These are phyloP conservation scores for Choristoneura rosaceana DNA, from an alignment of 2,888 invertebrate genomes.

Conservation along the genomic window DNA sequence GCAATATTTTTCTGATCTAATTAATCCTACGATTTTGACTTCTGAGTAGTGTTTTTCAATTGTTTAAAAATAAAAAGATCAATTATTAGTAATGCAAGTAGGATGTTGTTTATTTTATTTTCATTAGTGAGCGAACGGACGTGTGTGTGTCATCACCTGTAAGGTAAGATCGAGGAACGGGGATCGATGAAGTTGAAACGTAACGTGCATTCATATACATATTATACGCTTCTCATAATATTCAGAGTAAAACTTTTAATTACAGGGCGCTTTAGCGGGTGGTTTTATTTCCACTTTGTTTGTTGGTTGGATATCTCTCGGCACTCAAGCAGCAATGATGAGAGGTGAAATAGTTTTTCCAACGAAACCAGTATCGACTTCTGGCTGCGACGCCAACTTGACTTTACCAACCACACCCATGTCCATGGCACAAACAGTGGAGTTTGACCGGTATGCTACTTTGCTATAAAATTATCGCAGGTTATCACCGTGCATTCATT, in stretches of 20 bases:
- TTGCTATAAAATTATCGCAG: constrained; percentile 9
- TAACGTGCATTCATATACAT: too few species aligned
- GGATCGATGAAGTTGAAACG: too few species aligned
- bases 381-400: constrained; percentile 77
- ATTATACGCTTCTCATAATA: too few species aligned
- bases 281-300: constrained; percentile 86
- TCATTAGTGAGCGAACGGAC: too few species aligned
- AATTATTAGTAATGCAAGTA: too few species aligned
- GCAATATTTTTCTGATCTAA: too few species aligned
- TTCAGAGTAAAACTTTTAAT: constrained; percentile 2
- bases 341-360: constrained; percentile 86
- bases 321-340: constrained; percentile 88
- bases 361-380: constrained; percentile 87
- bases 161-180: too few species aligned
- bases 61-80: too few species aligned
- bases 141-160: too few species aligned
- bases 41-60: too few species aligned
- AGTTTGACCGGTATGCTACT: constrained; percentile 65
- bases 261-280: constrained; percentile 88
- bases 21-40: too few species aligned
- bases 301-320: constrained; percentile 89
- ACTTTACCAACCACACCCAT: constrained; percentile 53
- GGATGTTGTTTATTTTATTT: too few species aligned
- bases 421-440: constrained; percentile 50
- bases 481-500: background rate